Evolutionary conservation across 2,888 invertebrate species (phyloP).

Genomic region (Thera obeliscata): DNA sequence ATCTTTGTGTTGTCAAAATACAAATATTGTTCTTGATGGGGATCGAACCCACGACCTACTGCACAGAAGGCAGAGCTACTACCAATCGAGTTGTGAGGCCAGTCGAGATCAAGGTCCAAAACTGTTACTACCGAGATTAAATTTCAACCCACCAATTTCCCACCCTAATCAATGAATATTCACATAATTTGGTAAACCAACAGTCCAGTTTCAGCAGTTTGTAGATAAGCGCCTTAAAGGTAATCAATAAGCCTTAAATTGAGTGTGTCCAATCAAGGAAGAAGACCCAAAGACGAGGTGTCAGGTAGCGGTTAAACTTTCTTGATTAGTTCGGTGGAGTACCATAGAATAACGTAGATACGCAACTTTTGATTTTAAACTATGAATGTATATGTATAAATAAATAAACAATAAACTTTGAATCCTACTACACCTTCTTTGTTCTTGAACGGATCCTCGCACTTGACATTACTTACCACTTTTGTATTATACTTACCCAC

Average conservation of each 20-base stretch:
- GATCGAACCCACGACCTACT: no score
- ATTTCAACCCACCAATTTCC: no score
- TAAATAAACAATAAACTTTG: no score
- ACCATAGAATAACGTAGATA: constrained; percentile 1
- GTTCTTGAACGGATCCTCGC: background rate
- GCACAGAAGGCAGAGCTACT: no score
- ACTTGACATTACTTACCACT: background rate
- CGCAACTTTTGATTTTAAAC: constrained; percentile 3
- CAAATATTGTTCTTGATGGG: no score
- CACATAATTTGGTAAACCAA: constrained; percentile 35
- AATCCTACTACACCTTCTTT: no score
- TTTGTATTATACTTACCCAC: background rate
- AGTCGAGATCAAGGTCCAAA: no score
- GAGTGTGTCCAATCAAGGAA: constrained; percentile 52
- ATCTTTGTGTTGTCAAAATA: no score
- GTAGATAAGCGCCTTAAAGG: constrained; percentile 46
- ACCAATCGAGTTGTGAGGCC: no score
- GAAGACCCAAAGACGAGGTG: constrained; percentile 46
- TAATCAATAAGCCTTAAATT: constrained; percentile 59
- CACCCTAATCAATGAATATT: constrained; percentile 21
- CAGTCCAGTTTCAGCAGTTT: constrained; percentile 38
- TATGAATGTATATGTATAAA: background rate
- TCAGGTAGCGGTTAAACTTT: constrained; percentile 60
- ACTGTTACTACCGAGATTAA: no score
- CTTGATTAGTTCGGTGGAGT: constrained; percentile 47